A percentile compares a stretch with the other conserved stretches of the same genome.
phyloP scores from a whole-genome alignment of 2,113 vertebrate species.

The Emydura subglobosa region DNA sequence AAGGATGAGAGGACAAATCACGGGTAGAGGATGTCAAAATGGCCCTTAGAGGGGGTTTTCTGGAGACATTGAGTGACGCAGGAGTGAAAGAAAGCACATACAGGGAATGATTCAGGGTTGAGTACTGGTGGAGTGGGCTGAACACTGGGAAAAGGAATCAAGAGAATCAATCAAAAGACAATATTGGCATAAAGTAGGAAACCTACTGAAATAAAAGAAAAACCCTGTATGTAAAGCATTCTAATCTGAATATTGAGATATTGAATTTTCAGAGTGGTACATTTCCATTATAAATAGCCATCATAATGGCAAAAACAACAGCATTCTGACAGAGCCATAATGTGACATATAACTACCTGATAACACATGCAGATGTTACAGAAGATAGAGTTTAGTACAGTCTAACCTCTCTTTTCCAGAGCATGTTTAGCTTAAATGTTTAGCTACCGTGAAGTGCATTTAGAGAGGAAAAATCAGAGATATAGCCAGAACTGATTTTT shows the following conservation, averaged over 20 bases:
- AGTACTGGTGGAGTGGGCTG: not conserved
- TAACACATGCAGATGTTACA: not conserved
- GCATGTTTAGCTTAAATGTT: conserved; percentile 27
- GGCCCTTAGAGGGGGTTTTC: fast-evolving
- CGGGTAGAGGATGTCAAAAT: not conserved
- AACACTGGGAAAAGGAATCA: not conserved
- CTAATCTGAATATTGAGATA: conserved; percentile 26
- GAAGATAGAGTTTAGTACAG: not conserved
- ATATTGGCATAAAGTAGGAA: not conserved
- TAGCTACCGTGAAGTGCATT: not conserved
- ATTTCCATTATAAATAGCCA: conserved; percentile 27
- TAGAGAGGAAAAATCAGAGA: not conserved
- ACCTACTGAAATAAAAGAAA: conserved; percentile 37
- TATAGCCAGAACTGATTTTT: too few species aligned
- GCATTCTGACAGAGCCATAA: conserved; percentile 36
- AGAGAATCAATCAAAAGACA: not conserved
- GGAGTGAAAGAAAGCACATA: not conserved
- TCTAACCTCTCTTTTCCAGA: not conserved
- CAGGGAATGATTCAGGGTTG: not conserved
- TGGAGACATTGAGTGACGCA: not conserved
- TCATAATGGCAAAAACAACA: not conserved
- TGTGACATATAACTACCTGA: not conserved
- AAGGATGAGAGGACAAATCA: conserved; percentile 18
- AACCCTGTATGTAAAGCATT: conserved; percentile 3
- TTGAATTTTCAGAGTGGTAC: conserved; percentile 27